Evolutionary conservation across 1,140 invertebrate species (phyloP).

Genomic region (Zaprionus africanus): DNA sequence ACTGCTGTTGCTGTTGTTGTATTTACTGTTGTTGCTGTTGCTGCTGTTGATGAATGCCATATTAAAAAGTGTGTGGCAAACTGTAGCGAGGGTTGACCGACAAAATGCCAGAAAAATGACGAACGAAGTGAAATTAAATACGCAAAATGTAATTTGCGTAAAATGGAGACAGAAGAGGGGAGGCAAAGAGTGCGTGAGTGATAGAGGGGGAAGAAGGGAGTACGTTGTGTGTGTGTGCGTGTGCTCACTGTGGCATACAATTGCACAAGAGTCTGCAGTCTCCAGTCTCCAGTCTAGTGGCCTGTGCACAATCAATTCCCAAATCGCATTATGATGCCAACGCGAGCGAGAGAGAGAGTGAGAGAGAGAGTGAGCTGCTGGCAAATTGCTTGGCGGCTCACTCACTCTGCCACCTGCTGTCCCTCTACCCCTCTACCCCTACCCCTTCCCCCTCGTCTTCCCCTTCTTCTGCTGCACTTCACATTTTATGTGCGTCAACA

Average conservation of each 20-base stretch:
- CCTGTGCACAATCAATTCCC: conserved; percentile 75
- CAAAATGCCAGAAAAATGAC: not conserved
- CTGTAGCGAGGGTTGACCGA: conserved; percentile 7
- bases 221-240: not conserved
- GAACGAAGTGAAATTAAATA: conserved; percentile 17
- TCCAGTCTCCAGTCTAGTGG: conserved; percentile 49
- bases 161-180: conserved; percentile 36
- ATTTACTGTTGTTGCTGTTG: not conserved
- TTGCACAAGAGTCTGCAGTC: conserved; percentile 34
- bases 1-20: not conserved
- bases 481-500: conserved; percentile 80
- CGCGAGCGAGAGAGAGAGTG: conserved; percentile 11
- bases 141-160: conserved; percentile 75
- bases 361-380: conserved; percentile 22
- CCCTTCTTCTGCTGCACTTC: conserved; percentile 45
- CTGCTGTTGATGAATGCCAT: conserved; percentile 67
- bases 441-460: not conserved
- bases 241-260: conserved; percentile 18
- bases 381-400: conserved; percentile 71
- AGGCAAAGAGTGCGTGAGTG: not conserved
- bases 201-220: not conserved
- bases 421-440: not conserved
- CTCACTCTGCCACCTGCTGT: conserved; percentile 15
- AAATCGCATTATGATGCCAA: conserved; percentile 74
- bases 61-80: conserved; percentile 66